A percentile compares a stretch with the other conserved stretches of the same genome.
These are phyloP conservation scores for Notarius lentiginosus DNA, from an alignment of 2,113 vertebrate species.

Conservation along the genomic window DNA sequence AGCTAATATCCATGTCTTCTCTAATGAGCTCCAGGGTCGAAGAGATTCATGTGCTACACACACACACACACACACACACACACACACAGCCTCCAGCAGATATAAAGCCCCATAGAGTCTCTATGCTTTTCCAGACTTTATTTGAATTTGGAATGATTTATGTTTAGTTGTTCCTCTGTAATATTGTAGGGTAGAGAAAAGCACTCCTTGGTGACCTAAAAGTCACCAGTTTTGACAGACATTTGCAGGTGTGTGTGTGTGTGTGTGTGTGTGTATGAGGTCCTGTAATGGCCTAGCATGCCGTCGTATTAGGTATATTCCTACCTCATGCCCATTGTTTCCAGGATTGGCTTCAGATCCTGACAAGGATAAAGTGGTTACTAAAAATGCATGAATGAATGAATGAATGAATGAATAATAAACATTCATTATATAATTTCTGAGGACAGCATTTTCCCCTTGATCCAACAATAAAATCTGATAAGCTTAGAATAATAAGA, in stretches of 20 bases:
- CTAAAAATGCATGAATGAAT: neutral
- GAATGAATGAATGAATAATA: neutral
- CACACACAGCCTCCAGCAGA: neutral
- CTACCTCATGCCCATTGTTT: neutral
- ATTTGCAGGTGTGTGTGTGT: neutral
- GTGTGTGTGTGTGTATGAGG: neutral
- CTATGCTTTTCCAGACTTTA: neutral
- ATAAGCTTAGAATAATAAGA: neutral
- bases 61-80: neutral
- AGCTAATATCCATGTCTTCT: conserved; percentile 13
- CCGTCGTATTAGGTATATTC: neutral
- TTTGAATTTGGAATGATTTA: conserved; percentile 13
- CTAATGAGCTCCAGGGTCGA: neutral
- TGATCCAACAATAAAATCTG: neutral
- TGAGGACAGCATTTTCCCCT: neutral
- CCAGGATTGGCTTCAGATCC: neutral
- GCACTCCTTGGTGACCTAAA: neutral
- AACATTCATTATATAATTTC: neutral
- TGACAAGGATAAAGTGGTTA: neutral
- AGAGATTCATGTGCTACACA: neutral
- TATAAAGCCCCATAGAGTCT: conserved; percentile 1
- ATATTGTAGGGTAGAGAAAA: conserved; percentile 15
- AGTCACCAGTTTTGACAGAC: neutral
- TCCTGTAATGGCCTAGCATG: neutral
- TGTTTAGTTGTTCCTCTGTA: neutral